Base-by-base conservation (phyloP, 2,797 vertebrate genomes). In the Fistularia tabacaria region DNA sequence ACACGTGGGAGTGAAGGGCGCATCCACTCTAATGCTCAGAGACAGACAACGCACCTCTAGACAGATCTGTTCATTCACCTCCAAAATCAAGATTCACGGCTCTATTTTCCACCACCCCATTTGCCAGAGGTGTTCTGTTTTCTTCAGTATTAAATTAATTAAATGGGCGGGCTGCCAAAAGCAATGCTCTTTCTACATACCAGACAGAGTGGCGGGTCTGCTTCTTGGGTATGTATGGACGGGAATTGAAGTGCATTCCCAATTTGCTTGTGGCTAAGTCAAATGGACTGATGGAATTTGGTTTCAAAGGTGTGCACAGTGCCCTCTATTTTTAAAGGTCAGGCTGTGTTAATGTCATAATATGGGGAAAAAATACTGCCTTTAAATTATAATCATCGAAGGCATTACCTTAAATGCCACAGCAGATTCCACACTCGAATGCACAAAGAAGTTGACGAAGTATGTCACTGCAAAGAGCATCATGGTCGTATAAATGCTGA, bases 71-170 rank as follows among this genome's bases (percentile, higher is more conserved):
- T 85, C 79, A 79, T 83, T 85, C 76, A 84, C 74, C 79, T 71
- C 74, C 77, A 68, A 73, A 76, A 86, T 87, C 76, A 85, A 87
- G 87, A 87, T 85, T 86, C 87, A 87, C 82, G 7, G 73, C 76
- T 83, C 79, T 79, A 82, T 85, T 83, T 79, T 62, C 73, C 59
- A 12, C 64, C 47, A 66, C 57, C 72, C 81, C 52, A 71, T 69
- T 80, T 78, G 79, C 86, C 73, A 74, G 76, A 74, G 84, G 77
- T 82, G 73, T 74, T 83, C 79, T 36, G 75, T 82, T 88, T 83
- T 68, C 64, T 59, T 82, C 77, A 44, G 73, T 59, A 81, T 84
- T 88, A 89, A 90, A 88, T 87, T 76, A 88, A 89, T 90, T 90
- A 87, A 90, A 90, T 65, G 81, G 88, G 89, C 81, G 0, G 7